A percentile compares a stretch with the other conserved stretches of the same genome.
Conservation (phyloP, 2,888 invertebrate genomes). For the Galerucella nymphaeae region DNA sequence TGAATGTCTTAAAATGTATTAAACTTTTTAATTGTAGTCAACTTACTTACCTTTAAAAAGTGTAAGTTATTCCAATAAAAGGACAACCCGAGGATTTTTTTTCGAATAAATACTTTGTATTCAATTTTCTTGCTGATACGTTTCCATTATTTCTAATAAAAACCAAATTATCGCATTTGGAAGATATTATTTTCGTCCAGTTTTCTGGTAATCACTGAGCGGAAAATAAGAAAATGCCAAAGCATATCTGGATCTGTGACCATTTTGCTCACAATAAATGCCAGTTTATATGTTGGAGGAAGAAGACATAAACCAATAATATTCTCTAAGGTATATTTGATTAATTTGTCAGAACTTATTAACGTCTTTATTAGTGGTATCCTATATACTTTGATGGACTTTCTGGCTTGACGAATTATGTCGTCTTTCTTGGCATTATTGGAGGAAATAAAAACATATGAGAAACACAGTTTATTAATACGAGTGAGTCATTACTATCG, state of each 20-base stretch:
- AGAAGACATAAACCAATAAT: conserved; percentile 52
- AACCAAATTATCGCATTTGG: neutral
- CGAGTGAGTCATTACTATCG: neutral
- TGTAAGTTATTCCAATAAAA: too few relatives aligned
- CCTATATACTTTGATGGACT: conserved; percentile 45
- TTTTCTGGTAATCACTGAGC: conserved; percentile 24
- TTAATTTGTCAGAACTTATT: conserved; percentile 58
- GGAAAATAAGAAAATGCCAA: conserved; percentile 30
- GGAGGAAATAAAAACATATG: conserved; percentile 29
- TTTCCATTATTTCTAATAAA: neutral
- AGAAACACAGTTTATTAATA: conserved; percentile 16
- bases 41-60: too few relatives aligned
- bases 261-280: conserved; percentile 40
- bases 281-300: conserved; percentile 42
- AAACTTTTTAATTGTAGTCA: too few relatives aligned
- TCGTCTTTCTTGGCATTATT: conserved; percentile 19
- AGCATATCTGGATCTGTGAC: conserved; percentile 33
- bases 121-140: too few relatives aligned
- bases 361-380: conserved; percentile 55
- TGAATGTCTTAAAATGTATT: too few relatives aligned
- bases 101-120: too few relatives aligned
- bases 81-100: too few relatives aligned
- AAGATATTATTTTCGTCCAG: conserved; percentile 15
- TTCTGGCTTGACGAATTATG: conserved; percentile 23
- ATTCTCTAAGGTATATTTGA: conserved; percentile 55